phyloP scores from a whole-genome alignment of 2,797 vertebrate species.

The Sitta carolinensis region DNA sequence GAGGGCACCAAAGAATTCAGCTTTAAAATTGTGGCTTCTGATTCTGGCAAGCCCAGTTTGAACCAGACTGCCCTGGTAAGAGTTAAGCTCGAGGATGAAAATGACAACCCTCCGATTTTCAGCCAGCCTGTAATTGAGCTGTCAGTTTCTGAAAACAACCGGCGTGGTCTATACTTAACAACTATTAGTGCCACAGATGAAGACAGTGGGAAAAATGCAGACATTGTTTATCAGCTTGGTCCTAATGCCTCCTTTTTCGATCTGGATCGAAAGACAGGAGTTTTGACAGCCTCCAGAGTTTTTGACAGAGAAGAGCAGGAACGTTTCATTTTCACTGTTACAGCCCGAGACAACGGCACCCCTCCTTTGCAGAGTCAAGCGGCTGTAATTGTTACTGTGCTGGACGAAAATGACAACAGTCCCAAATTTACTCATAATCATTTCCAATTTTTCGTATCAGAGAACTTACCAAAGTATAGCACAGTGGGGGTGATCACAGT shows the following conservation, averaged over 20 bases:
- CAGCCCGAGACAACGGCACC: constrained; percentile 96
- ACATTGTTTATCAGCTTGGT: constrained; percentile 98
- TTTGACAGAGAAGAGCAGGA: constrained; percentile 98
- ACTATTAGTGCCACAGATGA: constrained; percentile 97
- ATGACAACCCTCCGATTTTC: constrained; percentile 98
- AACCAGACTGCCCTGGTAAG: constrained; percentile 97
- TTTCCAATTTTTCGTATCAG: constrained; percentile 99
- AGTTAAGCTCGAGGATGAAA: constrained; percentile 97
- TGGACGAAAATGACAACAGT: constrained; percentile 98
- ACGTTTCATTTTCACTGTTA: constrained; percentile 96
- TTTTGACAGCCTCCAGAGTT: constrained; percentile 95
- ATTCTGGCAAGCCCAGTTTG: constrained; percentile 96
- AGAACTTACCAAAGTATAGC: constrained; percentile 98
- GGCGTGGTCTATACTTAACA: constrained; percentile 95
- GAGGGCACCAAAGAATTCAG: constrained; percentile 99
- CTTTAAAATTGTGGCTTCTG: constrained; percentile 98
- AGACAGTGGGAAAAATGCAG: constrained; percentile 97
- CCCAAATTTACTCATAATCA: constrained; percentile 99
- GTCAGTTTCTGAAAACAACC: constrained; percentile 97
- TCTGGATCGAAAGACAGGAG: constrained; percentile 96
- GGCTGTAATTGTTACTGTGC: constrained; percentile 93
- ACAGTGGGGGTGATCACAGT: constrained; percentile 98
- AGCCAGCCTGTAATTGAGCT: constrained; percentile 98
- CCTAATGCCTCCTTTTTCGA: constrained; percentile 99
- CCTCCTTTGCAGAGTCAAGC: constrained; percentile 97